A percentile compares a stretch with the other conserved stretches of the same genome.
These are phyloP conservation scores for Psittacara wagleri DNA, from an alignment of 2,113 vertebrate genomes.

Conservation along the genomic window DNA sequence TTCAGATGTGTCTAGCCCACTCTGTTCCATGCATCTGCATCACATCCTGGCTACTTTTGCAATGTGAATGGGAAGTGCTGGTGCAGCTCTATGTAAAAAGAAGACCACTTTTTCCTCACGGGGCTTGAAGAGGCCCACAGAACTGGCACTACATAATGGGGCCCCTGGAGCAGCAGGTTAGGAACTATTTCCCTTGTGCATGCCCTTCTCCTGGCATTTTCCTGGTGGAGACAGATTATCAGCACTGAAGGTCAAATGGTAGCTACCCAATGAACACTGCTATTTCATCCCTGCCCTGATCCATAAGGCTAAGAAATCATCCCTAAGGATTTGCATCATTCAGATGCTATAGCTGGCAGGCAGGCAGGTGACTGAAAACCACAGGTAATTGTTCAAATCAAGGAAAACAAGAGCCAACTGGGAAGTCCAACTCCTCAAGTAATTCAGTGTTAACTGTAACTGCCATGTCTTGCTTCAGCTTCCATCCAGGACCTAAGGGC, in stretches of 20 bases:
- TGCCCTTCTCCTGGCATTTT: background rate
- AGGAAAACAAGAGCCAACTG: background rate
- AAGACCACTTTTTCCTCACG: background rate
- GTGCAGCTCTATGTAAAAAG: background rate
- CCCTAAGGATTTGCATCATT: background rate
- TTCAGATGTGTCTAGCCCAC: background rate
- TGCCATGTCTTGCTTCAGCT: background rate
- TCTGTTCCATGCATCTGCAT: background rate
- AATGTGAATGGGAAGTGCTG: background rate
- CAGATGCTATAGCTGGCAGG: background rate
- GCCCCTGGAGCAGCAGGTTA: background rate
- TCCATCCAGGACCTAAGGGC: background rate
- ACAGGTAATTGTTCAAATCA: background rate
- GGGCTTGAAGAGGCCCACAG: background rate
- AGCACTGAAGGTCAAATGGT: background rate
- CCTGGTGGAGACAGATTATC: background rate
- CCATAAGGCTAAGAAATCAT: background rate
- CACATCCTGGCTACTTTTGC: background rate
- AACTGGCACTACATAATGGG: background rate
- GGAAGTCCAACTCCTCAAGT: background rate
- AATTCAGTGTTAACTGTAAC: background rate
- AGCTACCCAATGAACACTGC: background rate
- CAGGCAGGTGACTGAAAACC: background rate
- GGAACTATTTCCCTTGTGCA: fast-evolving
- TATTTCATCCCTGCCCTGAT: background rate